A percentile compares a stretch with the other conserved stretches of the same genome.
phyloP scores from a whole-genome alignment of 2,888 invertebrate species.

The Drosophila limbata region DNA sequence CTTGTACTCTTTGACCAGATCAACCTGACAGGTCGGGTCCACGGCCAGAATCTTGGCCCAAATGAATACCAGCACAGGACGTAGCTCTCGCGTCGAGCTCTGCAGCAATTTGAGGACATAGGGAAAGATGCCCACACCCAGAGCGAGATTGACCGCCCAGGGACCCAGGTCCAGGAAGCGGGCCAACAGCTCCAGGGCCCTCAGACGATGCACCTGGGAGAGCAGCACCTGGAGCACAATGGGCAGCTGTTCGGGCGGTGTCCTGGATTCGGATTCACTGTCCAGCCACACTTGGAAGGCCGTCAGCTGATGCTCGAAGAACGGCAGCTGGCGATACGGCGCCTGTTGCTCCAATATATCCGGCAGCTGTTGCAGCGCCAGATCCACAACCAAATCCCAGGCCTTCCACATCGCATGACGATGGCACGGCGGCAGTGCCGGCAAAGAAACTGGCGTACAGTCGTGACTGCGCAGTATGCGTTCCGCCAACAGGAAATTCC shows the following conservation, averaged over 20 bases:
- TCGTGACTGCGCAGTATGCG: slow-evolving; percentile 98
- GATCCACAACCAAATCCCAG: slow-evolving; percentile 98
- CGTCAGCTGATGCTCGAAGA: slow-evolving; percentile 98
- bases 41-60: slow-evolving; percentile 99
- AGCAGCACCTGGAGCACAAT: slow-evolving; percentile 96
- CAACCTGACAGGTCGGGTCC: slow-evolving; percentile 97
- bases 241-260: slow-evolving; percentile 97
- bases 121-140: slow-evolving; percentile 99
- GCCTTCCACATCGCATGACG: slow-evolving; percentile 97
- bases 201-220: slow-evolving; percentile 92
- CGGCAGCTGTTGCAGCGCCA: slow-evolving; percentile 96
- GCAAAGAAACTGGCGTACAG: slow-evolving; percentile 97
- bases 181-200: slow-evolving; percentile 97
- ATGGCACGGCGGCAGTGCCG: slow-evolving; percentile 95
- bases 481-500: slow-evolving; percentile 98
- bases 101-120: slow-evolving; percentile 98
- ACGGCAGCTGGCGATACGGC: slow-evolving; percentile 91
- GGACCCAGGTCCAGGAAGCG: slow-evolving; percentile 97
- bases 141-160: slow-evolving; percentile 97
- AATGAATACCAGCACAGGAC: slow-evolving; percentile 97
- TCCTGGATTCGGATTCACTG: slow-evolving; percentile 89
- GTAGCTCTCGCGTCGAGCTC: slow-evolving; percentile 95
- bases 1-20: slow-evolving; percentile 97
- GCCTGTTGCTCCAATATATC: slow-evolving; percentile 88
- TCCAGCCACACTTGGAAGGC: slow-evolving; percentile 93